A percentile compares a stretch with the other conserved stretches of the same genome.
phyloP scores from a whole-genome alignment of 2,113 vertebrate species.

The Sardina pilchardus region DNA sequence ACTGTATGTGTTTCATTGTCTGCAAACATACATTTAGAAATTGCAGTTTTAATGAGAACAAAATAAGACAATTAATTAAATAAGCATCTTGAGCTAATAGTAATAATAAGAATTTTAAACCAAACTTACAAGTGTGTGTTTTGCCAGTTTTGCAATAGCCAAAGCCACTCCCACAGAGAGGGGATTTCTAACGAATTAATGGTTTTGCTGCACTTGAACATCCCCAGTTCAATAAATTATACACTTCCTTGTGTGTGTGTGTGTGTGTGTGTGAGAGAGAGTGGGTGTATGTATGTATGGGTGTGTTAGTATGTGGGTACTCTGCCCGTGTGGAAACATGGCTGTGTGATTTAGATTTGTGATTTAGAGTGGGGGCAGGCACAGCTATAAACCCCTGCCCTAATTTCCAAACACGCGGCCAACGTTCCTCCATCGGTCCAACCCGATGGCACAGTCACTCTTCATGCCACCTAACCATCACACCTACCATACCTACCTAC shows the following conservation, averaged over 20 bases:
- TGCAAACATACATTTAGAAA: too few relatives aligned
- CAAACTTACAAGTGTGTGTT: background rate
- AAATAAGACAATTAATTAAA: background rate
- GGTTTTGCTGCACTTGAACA: background rate
- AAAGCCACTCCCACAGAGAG: background rate
- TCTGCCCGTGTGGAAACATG: background rate
- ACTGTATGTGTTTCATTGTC: background rate
- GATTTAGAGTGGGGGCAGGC: background rate
- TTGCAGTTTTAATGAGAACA: too few relatives aligned
- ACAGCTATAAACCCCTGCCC: slow-evolving; percentile 8
- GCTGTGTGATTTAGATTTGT: background rate
- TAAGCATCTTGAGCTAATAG: background rate
- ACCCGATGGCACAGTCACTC: slow-evolving; percentile 15
- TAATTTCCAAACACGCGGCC: slow-evolving; percentile 34
- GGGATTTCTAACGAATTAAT: background rate
- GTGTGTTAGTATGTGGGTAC: background rate
- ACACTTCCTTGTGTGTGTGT: background rate
- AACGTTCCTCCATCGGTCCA: slow-evolving; percentile 15
- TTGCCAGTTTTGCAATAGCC: background rate
- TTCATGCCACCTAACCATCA: background rate
- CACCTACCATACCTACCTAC: background rate
- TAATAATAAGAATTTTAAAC: background rate
- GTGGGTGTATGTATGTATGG: background rate
- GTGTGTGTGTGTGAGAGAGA: background rate
- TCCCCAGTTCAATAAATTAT: background rate